Base-by-base conservation (phyloP, 2,888 invertebrate genomes). In the Tortricodes alternella region DNA sequence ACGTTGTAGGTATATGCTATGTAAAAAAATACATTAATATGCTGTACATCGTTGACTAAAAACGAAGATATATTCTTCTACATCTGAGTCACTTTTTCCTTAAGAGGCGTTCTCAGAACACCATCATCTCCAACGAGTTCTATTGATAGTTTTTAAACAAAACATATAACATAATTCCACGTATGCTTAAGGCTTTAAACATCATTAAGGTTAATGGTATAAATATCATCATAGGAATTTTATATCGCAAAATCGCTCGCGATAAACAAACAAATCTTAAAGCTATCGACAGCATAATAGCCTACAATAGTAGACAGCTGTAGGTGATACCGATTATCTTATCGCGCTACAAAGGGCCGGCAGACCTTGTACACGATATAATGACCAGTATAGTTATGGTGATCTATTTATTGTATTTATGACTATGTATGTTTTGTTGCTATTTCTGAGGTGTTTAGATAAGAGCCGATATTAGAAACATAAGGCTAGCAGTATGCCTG, bases 291-390 rank as follows among this genome's bases (percentile, higher is more conserved):
- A 44, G 49, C 37, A 56, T 56, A 56, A 56, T 50, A 50, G 55
- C 34, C 34, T 19, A n/a, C 49, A 24, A 35, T 49, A 48, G 41
- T 27, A 32, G 59, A 59, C 58, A 61, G 57, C 62, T 61, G 63
- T 64, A 53, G 58, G 18, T 29, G 66, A 66, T 67, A 68, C 59
- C 53, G 46, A 34, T 37, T 68, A 67, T 67, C 65, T 66, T 64
- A 65, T 69, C 68, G 56, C 51, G 58, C 62, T 58, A 67, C 63
- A 67, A 64, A 65, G 64, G 63, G 53, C 59, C 62, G 60, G 34
- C 60, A 52, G 63, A 53, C 41, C 63, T 62, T 66, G 64, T 57
- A 8, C 34, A 38, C 56, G 49, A 57, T 52, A 60, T 62, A 56
- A 58, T 63, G 52, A 57, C 58, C 60, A 62, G 62, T 59, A 62